These are phyloP conservation scores for Mythimna lalbum DNA, from an alignment of 2,888 invertebrate species.

Conservation along the genomic window DNA sequence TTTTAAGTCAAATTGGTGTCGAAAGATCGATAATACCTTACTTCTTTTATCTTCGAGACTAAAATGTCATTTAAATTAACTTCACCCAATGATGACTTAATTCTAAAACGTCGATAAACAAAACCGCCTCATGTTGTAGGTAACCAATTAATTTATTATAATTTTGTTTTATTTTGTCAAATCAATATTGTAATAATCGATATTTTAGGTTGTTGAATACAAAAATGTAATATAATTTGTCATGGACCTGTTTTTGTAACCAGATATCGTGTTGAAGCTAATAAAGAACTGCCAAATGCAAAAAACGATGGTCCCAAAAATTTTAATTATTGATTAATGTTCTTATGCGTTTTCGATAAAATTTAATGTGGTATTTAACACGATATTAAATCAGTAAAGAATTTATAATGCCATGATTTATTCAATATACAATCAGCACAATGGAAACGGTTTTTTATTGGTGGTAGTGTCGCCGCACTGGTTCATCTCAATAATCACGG, in stretches of 20 bases:
- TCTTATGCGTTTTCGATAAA: constrained; percentile 10
- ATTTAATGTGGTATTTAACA: constrained; percentile 17
- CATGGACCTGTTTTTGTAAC: constrained; percentile 35
- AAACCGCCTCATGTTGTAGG: constrained; percentile 17
- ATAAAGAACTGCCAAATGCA: constrained; percentile 37
- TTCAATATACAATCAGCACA: not conserved
- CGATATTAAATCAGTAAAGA: constrained; percentile 15
- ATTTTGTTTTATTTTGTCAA: constrained; percentile 9
- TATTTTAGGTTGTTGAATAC: constrained; percentile 31
- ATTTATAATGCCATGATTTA: not conserved
- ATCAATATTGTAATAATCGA: constrained; percentile 36
- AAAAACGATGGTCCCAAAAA: constrained; percentile 34
- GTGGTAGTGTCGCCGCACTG: not conserved
- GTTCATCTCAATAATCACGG: not conserved
- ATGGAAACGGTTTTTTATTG: not conserved
- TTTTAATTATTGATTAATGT: constrained; percentile 54
- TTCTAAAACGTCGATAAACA: constrained; percentile 29
- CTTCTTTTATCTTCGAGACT: constrained; percentile 58
- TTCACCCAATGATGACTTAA: constrained; percentile 39
- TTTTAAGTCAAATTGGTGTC: constrained; percentile 66
- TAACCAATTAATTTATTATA: constrained; percentile 13
- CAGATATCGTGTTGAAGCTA: constrained; percentile 41
- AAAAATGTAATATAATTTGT: constrained; percentile 47
- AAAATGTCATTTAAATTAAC: constrained; percentile 39
- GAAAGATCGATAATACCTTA: constrained; percentile 65